Evolutionary conservation across 2,113 vertebrate species (phyloP).

Genomic region (Pachyramphus minor): DNA sequence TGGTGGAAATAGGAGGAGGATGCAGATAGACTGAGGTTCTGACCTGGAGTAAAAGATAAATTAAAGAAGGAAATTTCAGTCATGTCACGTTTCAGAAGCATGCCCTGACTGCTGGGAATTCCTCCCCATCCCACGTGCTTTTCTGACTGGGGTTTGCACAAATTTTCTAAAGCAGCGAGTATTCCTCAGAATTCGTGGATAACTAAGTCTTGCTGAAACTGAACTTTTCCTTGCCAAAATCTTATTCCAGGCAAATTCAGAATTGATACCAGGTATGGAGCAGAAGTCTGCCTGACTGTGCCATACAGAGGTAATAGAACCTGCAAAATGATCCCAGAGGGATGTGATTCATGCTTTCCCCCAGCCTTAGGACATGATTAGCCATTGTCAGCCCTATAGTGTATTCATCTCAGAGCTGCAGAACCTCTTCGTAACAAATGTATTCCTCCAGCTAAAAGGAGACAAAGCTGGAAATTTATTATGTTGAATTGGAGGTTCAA

Average conservation of each 20-base stretch:
- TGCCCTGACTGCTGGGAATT: neutral
- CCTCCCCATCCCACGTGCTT: fast-evolving
- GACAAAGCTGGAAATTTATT: slow-evolving; percentile 30
- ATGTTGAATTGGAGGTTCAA: slow-evolving; percentile 24
- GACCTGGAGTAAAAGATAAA: neutral
- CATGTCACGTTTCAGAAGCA: fast-evolving
- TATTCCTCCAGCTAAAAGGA: slow-evolving; percentile 24
- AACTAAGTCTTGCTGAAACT: neutral
- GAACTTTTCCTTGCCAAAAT: neutral
- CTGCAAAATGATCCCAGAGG: neutral
- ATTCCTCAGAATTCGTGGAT: neutral
- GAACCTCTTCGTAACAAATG: slow-evolving; percentile 23
- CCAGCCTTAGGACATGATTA: neutral
- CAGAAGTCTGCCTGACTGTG: slow-evolving; percentile 27
- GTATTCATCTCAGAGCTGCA: slow-evolving; percentile 35
- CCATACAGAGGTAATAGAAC: slow-evolving; percentile 33
- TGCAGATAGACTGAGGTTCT: neutral
- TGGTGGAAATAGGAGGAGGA: neutral
- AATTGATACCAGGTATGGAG: neutral
- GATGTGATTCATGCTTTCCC: neutral
- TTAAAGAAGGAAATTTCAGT: neutral
- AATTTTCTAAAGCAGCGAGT: neutral
- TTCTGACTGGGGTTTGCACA: neutral
- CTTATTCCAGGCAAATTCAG: neutral
- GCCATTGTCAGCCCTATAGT: neutral